Percentiles rank a stretch among this genome's conserved stretches.
These are phyloP conservation scores for Trachurus trachurus DNA, from an alignment of 2,797 vertebrate genomes.

Conservation along the genomic window DNA sequence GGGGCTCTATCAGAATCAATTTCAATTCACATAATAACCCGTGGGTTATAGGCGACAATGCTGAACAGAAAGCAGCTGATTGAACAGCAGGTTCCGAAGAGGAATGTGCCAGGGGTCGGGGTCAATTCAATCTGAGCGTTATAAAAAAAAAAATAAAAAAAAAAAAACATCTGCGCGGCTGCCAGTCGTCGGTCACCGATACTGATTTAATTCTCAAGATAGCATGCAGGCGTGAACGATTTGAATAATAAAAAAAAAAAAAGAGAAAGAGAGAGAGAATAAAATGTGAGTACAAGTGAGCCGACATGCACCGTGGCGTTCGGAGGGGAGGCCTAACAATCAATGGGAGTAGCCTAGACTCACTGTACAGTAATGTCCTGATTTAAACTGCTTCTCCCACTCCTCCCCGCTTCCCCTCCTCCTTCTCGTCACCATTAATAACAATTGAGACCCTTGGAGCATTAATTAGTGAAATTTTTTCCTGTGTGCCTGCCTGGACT, in stretches of 20 bases:
- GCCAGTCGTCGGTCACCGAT: conserved; percentile 22
- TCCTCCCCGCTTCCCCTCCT: conserved; percentile 79
- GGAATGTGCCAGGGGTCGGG: conserved; percentile 22
- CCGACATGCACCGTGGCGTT: not conserved
- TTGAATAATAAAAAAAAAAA: not conserved
- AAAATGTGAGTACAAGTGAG: conserved; percentile 15
- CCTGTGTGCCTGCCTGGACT: conserved; percentile 75
- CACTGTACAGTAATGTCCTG: conserved; percentile 55
- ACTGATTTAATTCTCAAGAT: conserved; percentile 14
- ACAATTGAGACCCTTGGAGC: conserved; percentile 92
- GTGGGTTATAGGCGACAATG: conserved; percentile 29
- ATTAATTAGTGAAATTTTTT: conserved; percentile 92
- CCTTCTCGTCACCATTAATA: conserved; percentile 90
- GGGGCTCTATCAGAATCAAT: conserved; percentile 63
- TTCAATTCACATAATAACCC: conserved; percentile 48
- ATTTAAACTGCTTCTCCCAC: conserved; percentile 60
- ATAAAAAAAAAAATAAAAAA: conserved; percentile 21
- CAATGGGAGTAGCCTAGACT: conserved; percentile 21
- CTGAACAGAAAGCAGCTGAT: conserved; percentile 42
- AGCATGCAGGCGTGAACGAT: not conserved
- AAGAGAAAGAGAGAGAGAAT: too few relatives aligned
- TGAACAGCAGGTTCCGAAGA: conserved; percentile 46
- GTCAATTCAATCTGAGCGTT: conserved; percentile 47
- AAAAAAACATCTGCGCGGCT: not conserved
- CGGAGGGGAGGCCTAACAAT: conserved; percentile 24